Base-by-base conservation (phyloP, 2,797 vertebrate genomes). In the Channa striata region DNA sequence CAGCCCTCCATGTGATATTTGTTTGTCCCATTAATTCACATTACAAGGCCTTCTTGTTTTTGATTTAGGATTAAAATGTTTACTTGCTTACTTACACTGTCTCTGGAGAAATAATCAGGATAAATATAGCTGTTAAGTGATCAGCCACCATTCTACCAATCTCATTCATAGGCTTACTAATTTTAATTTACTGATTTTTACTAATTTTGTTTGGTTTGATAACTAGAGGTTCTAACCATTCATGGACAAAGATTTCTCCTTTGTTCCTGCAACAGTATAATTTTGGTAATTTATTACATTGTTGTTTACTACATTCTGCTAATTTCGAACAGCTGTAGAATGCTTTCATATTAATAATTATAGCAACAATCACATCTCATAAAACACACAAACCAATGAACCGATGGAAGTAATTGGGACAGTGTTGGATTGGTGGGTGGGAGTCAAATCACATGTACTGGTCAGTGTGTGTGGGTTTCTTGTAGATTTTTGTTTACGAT, bases 51-150 rank as follows among this genome's bases (percentile, higher is more conserved):
- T 61, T 48, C 42, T 62, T 63, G 58, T 48, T 62, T 48, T 76
- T 81, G 40, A 57, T 60, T 54, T 20, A 37, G 62, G 75, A 78
- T 68, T 72, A 68, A 62, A 83, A 59, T 77, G 59, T 78, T 66
- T 51, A 66, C 62, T 49, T 56, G 59, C 23, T 12, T 23, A 50
- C 61, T 68, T 48, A 20, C 11, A 43, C 50, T 36, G 47, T 34
- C 23, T 59, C 51, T 59, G 47, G 36, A 21, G 43, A 64, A 77
- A 71, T 63, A 67, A 71, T 78, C 46, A 36, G 66, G 19, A 68
- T 72, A 44, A 68, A 54, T 61, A 59, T 61, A 59, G 25, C 25
- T 30, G 25, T 30, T 30, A 30, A 30, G 25, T 30, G 25, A 30
- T 30, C 25, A 30, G 25, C 25, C 25, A 30, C 25, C 60, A 78